Evolutionary conservation across 2,888 invertebrate genomes (phyloP).

Genomic region (Eupithecia abbreviata): DNA sequence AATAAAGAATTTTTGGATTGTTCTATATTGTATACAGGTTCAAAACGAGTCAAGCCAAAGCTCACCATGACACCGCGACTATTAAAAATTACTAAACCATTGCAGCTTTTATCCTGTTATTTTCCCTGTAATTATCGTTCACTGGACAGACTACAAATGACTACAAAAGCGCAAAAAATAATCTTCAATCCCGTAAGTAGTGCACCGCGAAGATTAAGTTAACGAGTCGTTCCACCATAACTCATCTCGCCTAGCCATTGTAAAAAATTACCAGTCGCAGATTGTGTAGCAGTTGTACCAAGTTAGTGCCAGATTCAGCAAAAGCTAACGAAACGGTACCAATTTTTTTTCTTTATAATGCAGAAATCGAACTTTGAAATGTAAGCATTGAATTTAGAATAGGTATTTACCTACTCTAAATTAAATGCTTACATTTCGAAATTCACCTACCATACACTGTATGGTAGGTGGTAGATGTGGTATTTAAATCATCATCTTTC

Average conservation of each 20-base stretch:
- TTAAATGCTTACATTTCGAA: too few species aligned
- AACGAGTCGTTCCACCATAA: slow-evolving; percentile 29
- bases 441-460: too few species aligned
- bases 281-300: neutral
- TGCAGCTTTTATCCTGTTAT: neutral
- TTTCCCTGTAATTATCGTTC: neutral
- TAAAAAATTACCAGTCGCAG: slow-evolving; percentile 35
- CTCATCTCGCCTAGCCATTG: slow-evolving; percentile 37
- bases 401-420: too few species aligned
- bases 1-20: too few species aligned
- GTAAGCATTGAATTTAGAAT: too few species aligned
- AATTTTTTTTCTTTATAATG: neutral
- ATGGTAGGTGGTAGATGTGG: too few species aligned
- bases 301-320: neutral
- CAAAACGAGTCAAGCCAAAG: too few species aligned
- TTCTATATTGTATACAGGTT: too few species aligned
- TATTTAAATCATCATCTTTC: too few species aligned
- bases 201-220: slow-evolving; percentile 31
- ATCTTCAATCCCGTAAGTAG: slow-evolving; percentile 16
- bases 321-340: neutral
- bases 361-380: neutral
- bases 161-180: slow-evolving; percentile 7
- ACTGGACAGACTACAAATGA: neutral
- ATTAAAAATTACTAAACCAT: neutral
- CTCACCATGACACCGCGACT: neutral